Conservation (phyloP, 1,140 invertebrate genomes). For the Zaprionus camerounensis region DNA sequence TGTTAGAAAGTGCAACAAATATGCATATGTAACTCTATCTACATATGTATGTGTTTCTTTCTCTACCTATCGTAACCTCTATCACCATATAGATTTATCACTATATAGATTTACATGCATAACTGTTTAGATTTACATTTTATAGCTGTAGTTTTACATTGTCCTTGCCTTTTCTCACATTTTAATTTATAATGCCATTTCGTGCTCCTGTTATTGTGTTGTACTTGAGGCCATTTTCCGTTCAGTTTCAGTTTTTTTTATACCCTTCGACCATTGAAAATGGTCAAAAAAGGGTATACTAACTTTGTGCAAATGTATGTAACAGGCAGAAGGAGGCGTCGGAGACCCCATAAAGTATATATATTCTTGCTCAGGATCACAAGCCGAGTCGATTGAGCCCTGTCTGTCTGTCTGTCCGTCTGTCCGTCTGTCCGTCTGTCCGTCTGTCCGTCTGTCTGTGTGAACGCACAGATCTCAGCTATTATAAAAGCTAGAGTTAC, state of each 20-base stretch:
- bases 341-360: no score
- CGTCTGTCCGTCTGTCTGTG: no score
- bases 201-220: constrained; percentile 45
- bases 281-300: no score
- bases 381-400: no score
- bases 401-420: no score
- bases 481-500: no score
- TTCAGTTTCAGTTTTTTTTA: constrained; percentile 23
- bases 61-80: background rate
- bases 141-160: constrained; percentile 5
- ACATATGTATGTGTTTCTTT: background rate
- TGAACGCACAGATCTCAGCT: no score
- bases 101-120: background rate
- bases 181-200: constrained; percentile 63
- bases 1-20: background rate
- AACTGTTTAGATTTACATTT: background rate
- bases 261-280: no score
- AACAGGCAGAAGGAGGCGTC: no score
- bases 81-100: background rate
- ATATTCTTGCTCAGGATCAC: no score
- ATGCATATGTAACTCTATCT: background rate
- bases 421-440: no score
- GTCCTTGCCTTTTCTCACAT: constrained; percentile 42
- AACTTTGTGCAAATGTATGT: no score
- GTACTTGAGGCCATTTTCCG: constrained; percentile 43